Conservation (phyloP, 2,888 invertebrate species). For the Sepioteuthis lessoniana region DNA sequence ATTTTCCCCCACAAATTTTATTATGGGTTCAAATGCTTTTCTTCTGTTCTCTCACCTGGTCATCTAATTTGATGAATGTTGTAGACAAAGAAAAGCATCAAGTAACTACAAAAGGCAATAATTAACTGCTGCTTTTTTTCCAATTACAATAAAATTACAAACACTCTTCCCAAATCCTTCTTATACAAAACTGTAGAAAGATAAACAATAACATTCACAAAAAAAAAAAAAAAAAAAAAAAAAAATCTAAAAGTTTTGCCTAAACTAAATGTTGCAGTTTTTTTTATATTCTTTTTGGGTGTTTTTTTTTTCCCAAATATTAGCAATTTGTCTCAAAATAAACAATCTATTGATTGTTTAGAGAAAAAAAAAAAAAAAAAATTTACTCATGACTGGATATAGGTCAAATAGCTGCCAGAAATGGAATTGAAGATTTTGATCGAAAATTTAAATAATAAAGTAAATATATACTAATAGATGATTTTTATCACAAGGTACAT, state of each 20-base stretch:
- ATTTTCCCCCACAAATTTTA: background rate
- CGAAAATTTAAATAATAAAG: background rate
- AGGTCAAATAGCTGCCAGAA: slow-evolving; percentile 23
- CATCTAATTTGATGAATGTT: background rate
- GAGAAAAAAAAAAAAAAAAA: background rate
- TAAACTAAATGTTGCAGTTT: background rate
- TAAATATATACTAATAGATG: background rate
- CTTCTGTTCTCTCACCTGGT: background rate
- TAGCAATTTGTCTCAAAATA: background rate
- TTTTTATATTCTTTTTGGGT: no score
- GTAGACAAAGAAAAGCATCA: background rate
- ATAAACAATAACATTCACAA: background rate
- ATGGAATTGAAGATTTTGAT: background rate
- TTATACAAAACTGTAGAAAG: no score
- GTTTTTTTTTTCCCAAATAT: background rate
- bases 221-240: background rate
- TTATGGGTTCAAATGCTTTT: background rate
- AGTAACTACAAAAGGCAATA: background rate
- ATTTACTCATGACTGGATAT: background rate
- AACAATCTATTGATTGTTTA: background rate
- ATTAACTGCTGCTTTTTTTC: background rate
- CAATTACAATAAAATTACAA: background rate
- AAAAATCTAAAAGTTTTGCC: background rate
- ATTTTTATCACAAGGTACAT: background rate
- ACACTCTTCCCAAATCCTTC: background rate